phyloP scores from a whole-genome alignment of 2,113 vertebrate genomes.

The Erythrolamprus reginae region DNA sequence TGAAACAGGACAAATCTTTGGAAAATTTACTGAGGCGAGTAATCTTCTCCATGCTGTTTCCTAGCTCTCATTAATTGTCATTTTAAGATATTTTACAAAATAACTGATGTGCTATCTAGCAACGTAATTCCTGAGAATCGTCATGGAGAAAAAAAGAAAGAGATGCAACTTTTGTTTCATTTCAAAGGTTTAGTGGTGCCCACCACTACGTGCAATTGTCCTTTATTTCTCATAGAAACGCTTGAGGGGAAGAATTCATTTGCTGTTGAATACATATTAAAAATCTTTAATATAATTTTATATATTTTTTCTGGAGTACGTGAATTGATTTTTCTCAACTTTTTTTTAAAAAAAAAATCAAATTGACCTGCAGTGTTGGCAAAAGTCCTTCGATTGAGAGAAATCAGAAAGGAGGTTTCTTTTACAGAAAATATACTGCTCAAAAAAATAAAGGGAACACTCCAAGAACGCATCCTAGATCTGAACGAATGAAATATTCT shows the following conservation, averaged over 20 bases:
- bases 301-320: not conserved
- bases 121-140: not conserved
- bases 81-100: constrained; percentile 16
- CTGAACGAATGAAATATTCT: too few relatives aligned
- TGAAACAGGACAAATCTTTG: constrained; percentile 4
- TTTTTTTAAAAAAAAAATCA: not conserved
- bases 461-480: too few relatives aligned
- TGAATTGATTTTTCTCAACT: not conserved
- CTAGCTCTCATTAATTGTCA: constrained; percentile 15
- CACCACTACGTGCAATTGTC: not conserved
- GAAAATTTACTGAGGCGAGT: constrained; percentile 8
- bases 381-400: not conserved
- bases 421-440: not conserved
- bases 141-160: constrained; percentile 2
- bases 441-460: too few relatives aligned
- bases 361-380: not conserved
- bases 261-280: not conserved
- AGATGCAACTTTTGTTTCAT: not conserved
- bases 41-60: constrained; percentile 18
- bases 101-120: not conserved
- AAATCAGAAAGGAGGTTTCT: not conserved
- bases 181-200: not conserved
- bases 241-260: not conserved
- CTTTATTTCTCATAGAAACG: not conserved
- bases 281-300: not conserved